Evolutionary conservation across 2,113 vertebrate species (phyloP), one percentile per base, ranked within the genome.

Genomic region (Calyptomena viridis): DNA sequence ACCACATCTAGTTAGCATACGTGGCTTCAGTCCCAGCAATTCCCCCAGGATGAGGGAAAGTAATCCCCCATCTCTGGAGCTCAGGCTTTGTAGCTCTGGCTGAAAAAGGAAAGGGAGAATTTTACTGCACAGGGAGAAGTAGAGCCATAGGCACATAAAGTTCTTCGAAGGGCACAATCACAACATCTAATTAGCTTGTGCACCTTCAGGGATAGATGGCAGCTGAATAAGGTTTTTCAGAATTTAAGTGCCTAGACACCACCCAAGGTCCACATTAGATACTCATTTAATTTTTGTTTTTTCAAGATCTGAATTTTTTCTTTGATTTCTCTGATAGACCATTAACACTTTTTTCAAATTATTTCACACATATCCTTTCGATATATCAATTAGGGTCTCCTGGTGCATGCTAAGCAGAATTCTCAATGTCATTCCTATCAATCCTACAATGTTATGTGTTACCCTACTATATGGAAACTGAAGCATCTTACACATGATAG

Each of bases 281-380:
- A 84, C 42, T 80, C 37, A 69, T 75, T 74, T 74, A 69, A 66
- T 90, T 90, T 86, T 44, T 35, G 3, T 4, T 56, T 91, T 90
- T 55, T 76, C 72, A 30, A 85, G 72, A 69, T 85, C 71, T 79
- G 40, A 21, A 69, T 42, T 68, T 44, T 86, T 86, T 77, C 69
- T 89, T 75, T 75, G 33, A 78, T 96, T 91, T 71, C 53, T 94
- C 81, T 93, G 91, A 85, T 93, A 90, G 89, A 92, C 78, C 87
- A 85, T 91, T 96, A 94, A 87, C 91, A 95, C 84, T 94, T 93
- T 94, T 96, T 95, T 80, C 81, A 87, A 94, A 71, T 94, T 22
- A 92, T 96, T 95, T 96, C 80, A 95, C 84, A 94, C 81, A 68
- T 95, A 95, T 90, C 75, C 28, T 94, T 91, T 95, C 40, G 11